phyloP scores from a whole-genome alignment of 2,113 vertebrate species.

The Sapayoa aenigma region DNA sequence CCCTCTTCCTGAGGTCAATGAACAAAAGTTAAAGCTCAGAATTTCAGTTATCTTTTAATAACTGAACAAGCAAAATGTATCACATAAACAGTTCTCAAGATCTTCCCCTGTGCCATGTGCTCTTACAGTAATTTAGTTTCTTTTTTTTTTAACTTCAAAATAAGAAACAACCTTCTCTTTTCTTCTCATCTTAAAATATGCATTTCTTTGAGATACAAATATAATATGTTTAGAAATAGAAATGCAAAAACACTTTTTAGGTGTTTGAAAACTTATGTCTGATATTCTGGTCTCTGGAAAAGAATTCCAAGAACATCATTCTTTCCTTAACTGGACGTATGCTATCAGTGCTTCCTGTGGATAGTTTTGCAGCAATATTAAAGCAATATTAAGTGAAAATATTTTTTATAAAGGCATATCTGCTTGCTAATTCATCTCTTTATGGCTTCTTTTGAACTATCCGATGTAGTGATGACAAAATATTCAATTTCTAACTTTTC shows the following conservation, averaged over 20 bases:
- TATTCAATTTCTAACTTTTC: neutral
- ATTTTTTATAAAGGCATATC: neutral
- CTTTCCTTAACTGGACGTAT: neutral
- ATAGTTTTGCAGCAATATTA: neutral
- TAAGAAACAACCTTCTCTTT: rapidly evolving
- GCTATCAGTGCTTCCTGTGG: neutral
- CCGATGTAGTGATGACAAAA: neutral
- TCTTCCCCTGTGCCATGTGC: rapidly evolving
- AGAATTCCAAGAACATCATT: neutral
- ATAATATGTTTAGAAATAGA: neutral
- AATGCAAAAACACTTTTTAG: neutral
- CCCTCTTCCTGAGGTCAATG: neutral
- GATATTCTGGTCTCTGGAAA: neutral
- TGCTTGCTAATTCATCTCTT: neutral
- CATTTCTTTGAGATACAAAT: neutral
- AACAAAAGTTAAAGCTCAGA: neutral
- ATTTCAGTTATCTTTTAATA: neutral
- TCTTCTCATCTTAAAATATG: neutral
- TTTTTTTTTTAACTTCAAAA: neutral
- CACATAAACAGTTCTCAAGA: neutral
- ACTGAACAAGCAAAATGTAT: neutral
- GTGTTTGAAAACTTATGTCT: neutral
- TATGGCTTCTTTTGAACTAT: neutral
- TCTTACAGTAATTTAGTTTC: neutral
- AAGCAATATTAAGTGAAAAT: neutral